These are phyloP conservation scores for Aquatica leii DNA, from an alignment of 2,888 invertebrate species.

Conservation along the genomic window DNA sequence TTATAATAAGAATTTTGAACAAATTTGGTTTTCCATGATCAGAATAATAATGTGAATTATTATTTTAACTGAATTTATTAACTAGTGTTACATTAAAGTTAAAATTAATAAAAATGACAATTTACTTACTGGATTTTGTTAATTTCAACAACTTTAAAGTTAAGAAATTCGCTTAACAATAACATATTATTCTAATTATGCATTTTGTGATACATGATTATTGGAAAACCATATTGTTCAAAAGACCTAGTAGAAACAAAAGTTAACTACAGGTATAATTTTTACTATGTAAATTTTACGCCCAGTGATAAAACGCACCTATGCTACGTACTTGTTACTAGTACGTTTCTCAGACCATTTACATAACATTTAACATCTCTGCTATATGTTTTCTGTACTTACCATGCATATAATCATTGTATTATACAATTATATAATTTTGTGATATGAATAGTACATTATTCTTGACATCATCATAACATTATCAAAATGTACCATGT, in stretches of 20 bases:
- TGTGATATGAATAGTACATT: neutral
- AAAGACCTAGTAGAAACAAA: neutral
- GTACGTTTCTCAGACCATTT: slow-evolving; percentile 4
- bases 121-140: slow-evolving; percentile 2
- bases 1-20: neutral
- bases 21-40: neutral
- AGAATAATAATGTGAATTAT: too few relatives aligned
- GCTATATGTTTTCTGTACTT: slow-evolving; percentile 2
- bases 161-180: slow-evolving; percentile 2
- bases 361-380: slow-evolving; percentile 1
- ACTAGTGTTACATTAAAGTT: neutral
- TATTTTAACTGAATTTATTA: too few relatives aligned
- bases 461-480: slow-evolving; percentile 1
- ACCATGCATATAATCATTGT: slow-evolving; percentile 5
- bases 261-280: neutral
- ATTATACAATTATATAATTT: too few relatives aligned
- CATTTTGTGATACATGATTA: neutral
- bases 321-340: neutral
- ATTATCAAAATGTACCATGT: slow-evolving; percentile 3
- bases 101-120: neutral
- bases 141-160: neutral
- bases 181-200: slow-evolving; percentile 2
- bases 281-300: neutral
- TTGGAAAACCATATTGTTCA: slow-evolving; percentile 5
- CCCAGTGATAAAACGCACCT: neutral